Percentiles rank a stretch among this genome's conserved stretches.
These are phyloP conservation scores for Cantharis flavilabris DNA, from an alignment of 2,888 invertebrate species.

Conservation along the genomic window DNA sequence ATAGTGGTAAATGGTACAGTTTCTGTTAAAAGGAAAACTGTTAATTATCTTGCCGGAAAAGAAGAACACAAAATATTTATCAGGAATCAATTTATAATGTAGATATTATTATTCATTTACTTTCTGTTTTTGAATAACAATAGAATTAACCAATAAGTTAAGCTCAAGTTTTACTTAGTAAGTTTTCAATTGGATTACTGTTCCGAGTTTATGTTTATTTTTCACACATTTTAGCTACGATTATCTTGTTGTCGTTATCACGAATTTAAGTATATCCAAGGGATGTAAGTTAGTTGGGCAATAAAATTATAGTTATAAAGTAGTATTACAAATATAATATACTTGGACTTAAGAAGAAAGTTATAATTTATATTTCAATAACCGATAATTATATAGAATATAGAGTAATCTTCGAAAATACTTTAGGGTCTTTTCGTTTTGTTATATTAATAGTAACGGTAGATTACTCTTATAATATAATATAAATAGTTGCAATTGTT, in stretches of 20 bases:
- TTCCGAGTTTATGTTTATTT: not conserved
- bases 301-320: not conserved
- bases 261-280: no score
- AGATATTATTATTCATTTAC: not conserved
- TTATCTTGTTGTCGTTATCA: not conserved
- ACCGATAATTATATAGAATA: not conserved
- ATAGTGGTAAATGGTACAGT: no score
- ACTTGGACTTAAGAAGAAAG: no score
- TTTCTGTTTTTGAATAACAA: not conserved
- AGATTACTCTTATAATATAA: not conserved
- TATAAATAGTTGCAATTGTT: not conserved
- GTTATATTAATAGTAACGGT: not conserved
- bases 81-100: not conserved
- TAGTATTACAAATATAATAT: no score
- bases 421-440: not conserved
- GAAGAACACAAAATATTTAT: no score
- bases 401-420: not conserved
- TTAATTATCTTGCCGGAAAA: no score
- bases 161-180: not conserved
- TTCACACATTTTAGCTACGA: not conserved
- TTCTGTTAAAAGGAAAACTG: no score
- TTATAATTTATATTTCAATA: not conserved
- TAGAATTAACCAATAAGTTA: not conserved
- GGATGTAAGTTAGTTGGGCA: not conserved
- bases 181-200: not conserved